These are phyloP conservation scores for Dendrocincla fuliginosa DNA, from an alignment of 2,797 vertebrate species.

Conservation along the genomic window DNA sequence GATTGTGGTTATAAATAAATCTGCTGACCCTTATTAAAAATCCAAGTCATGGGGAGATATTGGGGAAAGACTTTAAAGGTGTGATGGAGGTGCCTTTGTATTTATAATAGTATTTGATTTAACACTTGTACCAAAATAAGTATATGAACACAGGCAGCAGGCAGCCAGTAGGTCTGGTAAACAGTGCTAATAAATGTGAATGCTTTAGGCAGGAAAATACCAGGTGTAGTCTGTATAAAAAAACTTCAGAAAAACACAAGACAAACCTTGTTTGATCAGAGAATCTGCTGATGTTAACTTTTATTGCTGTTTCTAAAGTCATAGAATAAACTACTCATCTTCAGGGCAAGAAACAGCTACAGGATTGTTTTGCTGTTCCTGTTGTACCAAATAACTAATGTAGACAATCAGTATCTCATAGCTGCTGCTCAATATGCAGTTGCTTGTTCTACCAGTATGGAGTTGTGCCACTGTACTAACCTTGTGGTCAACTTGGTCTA, in stretches of 20 bases:
- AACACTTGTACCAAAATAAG: neutral
- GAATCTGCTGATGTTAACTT: neutral
- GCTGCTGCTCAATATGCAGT: neutral
- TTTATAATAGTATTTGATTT: neutral
- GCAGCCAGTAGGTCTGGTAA: neutral
- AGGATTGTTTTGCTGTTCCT: neutral
- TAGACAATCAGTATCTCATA: constrained; percentile 51
- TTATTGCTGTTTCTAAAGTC: neutral
- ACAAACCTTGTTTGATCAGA: neutral
- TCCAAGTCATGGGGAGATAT: neutral
- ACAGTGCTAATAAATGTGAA: neutral
- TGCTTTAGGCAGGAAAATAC: neutral
- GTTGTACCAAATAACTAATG: constrained; percentile 53
- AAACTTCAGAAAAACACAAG: neutral
- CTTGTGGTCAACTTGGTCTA: neutral
- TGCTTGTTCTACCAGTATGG: neutral
- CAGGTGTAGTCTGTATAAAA: neutral
- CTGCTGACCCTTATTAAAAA: neutral
- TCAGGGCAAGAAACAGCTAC: constrained; percentile 26
- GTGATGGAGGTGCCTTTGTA: constrained; percentile 42
- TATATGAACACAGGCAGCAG: neutral
- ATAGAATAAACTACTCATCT: neutral
- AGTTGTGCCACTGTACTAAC: neutral
- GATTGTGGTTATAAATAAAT: neutral
- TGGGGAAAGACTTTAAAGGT: neutral